Evolutionary conservation across 2,888 invertebrate species (phyloP).

Genomic region (Sesia apiformis): DNA sequence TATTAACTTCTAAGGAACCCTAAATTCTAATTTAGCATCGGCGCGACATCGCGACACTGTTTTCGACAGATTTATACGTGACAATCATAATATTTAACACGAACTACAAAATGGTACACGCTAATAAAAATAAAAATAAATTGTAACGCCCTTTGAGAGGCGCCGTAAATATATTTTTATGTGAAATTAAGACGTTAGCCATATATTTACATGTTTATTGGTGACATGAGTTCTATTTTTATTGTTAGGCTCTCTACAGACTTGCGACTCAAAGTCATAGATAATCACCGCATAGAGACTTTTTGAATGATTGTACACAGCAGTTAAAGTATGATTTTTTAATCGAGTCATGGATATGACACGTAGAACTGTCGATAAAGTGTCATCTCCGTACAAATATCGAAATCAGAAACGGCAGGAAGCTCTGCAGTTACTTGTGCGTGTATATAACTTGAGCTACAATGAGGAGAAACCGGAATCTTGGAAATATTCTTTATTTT

Average conservation of each 20-base stretch:
- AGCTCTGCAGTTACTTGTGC: too few relatives aligned
- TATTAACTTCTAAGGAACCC: not conserved
- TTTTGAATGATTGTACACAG: too few relatives aligned
- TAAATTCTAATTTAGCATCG: not conserved
- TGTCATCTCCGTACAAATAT: too few relatives aligned
- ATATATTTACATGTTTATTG: slow-evolving; percentile 56
- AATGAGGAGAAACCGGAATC: too few relatives aligned
- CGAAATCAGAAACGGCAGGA: too few relatives aligned
- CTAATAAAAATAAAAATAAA: slow-evolving; percentile 41
- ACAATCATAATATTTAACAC: slow-evolving; percentile 61
- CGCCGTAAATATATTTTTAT: slow-evolving; percentile 58
- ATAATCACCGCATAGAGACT: too few relatives aligned
- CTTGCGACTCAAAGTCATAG: not conserved
- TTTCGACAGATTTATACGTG: slow-evolving; percentile 49
- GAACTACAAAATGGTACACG: slow-evolving; percentile 46
- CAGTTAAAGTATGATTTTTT: too few relatives aligned
- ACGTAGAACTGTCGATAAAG: too few relatives aligned
- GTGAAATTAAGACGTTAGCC: slow-evolving; percentile 63
- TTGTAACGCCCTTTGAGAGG: slow-evolving; percentile 33
- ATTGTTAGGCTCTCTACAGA: slow-evolving; percentile 8
- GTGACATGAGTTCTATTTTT: slow-evolving; percentile 20
- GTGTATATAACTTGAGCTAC: too few relatives aligned
- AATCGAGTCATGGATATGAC: too few relatives aligned
- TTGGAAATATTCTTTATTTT: too few relatives aligned
- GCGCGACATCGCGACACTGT: not conserved